Conservation (phyloP, 30 jellyfish, hydroid and myxozoan species). For the Hydra vulgaris region DNA sequence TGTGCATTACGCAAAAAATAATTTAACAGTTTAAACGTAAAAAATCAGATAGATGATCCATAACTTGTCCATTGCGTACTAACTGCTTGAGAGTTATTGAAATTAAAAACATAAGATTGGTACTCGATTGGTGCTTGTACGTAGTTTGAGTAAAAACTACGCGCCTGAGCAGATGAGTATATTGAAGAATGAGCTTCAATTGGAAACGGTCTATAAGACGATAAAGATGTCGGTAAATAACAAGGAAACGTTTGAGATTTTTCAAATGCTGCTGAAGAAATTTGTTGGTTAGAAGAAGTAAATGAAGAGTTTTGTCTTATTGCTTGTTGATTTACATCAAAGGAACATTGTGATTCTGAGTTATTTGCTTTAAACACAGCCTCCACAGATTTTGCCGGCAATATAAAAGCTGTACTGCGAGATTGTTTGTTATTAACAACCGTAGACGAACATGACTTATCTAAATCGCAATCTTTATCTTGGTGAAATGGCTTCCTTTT, state of each 20-base stretch:
- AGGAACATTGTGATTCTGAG: constrained; percentile 13
- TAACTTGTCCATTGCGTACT: not conserved
- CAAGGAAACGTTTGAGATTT: not conserved
- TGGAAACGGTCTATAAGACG: not conserved
- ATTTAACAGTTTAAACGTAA: too few relatives aligned
- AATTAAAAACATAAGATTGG: constrained; percentile 3
- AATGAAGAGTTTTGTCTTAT: not conserved
- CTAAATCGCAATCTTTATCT: not conserved
- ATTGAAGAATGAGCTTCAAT: not conserved
- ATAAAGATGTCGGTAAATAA: not conserved
- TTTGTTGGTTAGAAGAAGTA: not conserved
- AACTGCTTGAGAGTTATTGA: not conserved
- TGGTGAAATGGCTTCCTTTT: constrained; percentile 45
- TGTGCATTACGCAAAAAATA: too few relatives aligned
- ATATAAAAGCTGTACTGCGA: not conserved
- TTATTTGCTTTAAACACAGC: not conserved
- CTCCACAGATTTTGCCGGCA: not conserved
- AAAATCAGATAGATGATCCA: constrained; percentile 1
- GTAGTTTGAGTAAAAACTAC: not conserved
- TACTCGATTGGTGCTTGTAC: not conserved
- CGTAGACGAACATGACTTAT: not conserved
- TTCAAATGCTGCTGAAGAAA: not conserved
- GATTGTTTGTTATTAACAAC: not conserved
- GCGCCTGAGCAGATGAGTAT: not conserved
- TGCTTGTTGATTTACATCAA: not conserved